phyloP scores from a whole-genome alignment of 1,140 invertebrate species.

The Phortica variegata region DNA sequence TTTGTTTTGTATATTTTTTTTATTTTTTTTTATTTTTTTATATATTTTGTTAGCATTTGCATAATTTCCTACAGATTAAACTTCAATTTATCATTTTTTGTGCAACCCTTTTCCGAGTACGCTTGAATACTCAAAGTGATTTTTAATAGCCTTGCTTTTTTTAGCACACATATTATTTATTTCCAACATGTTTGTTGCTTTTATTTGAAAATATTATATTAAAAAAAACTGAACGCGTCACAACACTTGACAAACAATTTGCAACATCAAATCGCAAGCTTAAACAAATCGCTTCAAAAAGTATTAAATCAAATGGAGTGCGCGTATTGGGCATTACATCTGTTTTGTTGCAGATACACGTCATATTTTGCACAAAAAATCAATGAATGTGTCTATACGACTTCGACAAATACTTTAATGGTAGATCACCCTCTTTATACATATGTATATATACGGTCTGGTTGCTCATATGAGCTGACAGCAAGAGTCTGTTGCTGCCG shows the following conservation, averaged over 20 bases:
- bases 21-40: conserved; percentile 10
- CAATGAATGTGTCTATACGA: too few relatives aligned
- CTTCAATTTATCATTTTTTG: conserved; percentile 52
- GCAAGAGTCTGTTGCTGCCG: too few relatives aligned
- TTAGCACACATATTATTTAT: neutral
- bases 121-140: conserved; percentile 47
- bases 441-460: too few relatives aligned
- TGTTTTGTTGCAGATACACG: neutral
- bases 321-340: too few relatives aligned
- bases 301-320: neutral
- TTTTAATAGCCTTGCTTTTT: conserved; percentile 43
- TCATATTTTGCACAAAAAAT: neutral
- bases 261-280: neutral
- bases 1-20: neutral
- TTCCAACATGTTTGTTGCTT: neutral
- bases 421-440: too few relatives aligned
- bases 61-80: conserved; percentile 51
- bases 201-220: too few relatives aligned
- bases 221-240: too few relatives aligned
- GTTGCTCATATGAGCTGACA: too few relatives aligned
- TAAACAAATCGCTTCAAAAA: neutral
- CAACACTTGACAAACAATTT: neutral
- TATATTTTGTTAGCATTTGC: conserved; percentile 32
- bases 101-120: conserved; percentile 22
- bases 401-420: too few relatives aligned